Conservation (phyloP, 2,888 invertebrate species). For the Dynastes maya region DNA sequence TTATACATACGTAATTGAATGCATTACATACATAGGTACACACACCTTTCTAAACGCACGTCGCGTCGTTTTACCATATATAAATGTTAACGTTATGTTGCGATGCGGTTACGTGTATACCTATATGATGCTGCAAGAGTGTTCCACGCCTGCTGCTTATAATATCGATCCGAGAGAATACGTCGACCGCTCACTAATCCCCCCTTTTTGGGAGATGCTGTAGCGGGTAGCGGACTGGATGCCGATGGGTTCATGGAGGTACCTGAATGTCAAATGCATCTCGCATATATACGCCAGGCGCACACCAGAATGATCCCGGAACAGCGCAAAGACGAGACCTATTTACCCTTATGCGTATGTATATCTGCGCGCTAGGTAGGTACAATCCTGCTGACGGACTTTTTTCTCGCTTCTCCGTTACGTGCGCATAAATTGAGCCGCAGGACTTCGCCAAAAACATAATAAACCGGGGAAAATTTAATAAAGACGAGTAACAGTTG, state of each 20-base stretch:
- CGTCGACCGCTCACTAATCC: constrained; percentile 41
- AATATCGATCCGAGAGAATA: constrained; percentile 46
- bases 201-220: constrained; percentile 42
- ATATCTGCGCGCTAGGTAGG: neutral
- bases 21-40: neutral
- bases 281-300: neutral
- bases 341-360: too few relatives aligned
- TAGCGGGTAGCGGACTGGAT: constrained; percentile 3
- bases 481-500: constrained; percentile 35
- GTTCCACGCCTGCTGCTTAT: constrained; percentile 46
- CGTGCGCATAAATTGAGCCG: constrained; percentile 29
- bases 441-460: constrained; percentile 17
- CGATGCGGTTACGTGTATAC: constrained; percentile 35
- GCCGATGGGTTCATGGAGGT: constrained; percentile 26
- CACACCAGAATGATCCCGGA: neutral
- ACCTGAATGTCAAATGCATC: constrained; percentile 30
- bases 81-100: constrained; percentile 40
- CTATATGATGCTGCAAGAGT: constrained; percentile 39
- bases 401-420: constrained; percentile 7
- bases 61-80: neutral
- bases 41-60: neutral
- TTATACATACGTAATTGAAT: neutral
- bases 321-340: neutral
- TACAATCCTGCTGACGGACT: too few relatives aligned
- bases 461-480: constrained; percentile 41